Conservation (phyloP, 2,113 vertebrate genomes). For the Phasianus colchicus region DNA sequence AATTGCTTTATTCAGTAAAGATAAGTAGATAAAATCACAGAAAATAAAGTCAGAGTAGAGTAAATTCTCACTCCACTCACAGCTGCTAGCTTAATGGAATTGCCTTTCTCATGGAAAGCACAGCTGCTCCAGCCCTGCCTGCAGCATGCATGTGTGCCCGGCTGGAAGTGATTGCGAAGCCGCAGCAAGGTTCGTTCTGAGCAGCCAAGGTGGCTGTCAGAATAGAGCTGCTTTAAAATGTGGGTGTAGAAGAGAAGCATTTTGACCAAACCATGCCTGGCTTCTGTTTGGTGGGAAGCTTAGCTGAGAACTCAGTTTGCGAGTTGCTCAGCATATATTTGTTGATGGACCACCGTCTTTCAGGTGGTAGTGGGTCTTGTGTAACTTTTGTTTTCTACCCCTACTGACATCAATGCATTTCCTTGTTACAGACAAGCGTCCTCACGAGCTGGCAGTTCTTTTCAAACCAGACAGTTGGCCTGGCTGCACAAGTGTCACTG, state of each 20-base stretch:
- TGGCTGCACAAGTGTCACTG: neutral
- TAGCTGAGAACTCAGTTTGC: neutral
- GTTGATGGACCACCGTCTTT: accelerated
- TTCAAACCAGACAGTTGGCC: neutral
- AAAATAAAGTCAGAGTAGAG: slow-evolving; percentile 51
- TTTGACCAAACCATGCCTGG: neutral
- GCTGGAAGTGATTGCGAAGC: neutral
- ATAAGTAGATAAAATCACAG: slow-evolving; percentile 61
- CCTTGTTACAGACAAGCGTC: neutral
- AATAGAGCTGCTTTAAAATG: accelerated
- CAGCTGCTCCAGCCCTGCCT: slow-evolving; percentile 37
- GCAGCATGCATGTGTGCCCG: accelerated
- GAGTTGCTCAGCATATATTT: accelerated
- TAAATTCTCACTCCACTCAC: slow-evolving; percentile 31
- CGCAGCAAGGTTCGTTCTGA: neutral
- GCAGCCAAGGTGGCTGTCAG: neutral
- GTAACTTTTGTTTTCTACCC: neutral
- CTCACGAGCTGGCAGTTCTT: neutral
- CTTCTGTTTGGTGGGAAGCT: neutral
- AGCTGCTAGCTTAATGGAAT: slow-evolving; percentile 63
- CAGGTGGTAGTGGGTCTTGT: neutral
- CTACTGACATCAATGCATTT: accelerated
- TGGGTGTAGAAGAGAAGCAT: neutral
- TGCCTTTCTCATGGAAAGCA: neutral
- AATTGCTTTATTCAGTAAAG: slow-evolving; percentile 53